phyloP scores from a whole-genome alignment of 2,888 invertebrate genomes.

The Amphipyra tragopoginis region DNA sequence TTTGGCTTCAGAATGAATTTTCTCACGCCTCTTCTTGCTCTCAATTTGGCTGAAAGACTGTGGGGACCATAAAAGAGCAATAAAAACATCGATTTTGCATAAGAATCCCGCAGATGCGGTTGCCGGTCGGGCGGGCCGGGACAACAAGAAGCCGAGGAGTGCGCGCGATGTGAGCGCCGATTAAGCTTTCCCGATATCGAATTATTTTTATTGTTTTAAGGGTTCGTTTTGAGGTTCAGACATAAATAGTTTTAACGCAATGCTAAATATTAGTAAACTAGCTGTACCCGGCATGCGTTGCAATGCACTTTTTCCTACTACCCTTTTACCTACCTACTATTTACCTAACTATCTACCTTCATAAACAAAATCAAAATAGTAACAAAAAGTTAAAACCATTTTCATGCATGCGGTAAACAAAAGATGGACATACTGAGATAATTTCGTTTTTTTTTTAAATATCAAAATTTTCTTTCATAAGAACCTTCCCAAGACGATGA shows the following conservation, averaged over 20 bases:
- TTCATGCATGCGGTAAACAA: too few relatives aligned
- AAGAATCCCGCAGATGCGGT: slow-evolving; percentile 71
- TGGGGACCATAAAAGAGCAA: slow-evolving; percentile 73
- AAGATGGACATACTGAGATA: too few relatives aligned
- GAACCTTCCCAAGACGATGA: too few relatives aligned
- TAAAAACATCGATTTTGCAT: slow-evolving; percentile 81
- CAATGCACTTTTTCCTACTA: too few relatives aligned
- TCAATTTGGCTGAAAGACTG: slow-evolving; percentile 75
- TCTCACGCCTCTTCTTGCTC: slow-evolving; percentile 73
- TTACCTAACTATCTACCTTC: too few relatives aligned
- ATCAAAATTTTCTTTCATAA: too few relatives aligned
- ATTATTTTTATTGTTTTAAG: slow-evolving; percentile 52
- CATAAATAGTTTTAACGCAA: slow-evolving; percentile 13
- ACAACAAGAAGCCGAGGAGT: slow-evolving; percentile 47
- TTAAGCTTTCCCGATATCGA: slow-evolving; percentile 51
- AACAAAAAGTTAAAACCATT: too few relatives aligned
- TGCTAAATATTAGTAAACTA: not conserved
- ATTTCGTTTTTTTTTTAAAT: too few relatives aligned
- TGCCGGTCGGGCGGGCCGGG: slow-evolving; percentile 49
- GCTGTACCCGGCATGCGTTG: too few relatives aligned
- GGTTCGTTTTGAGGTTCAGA: slow-evolving; percentile 17
- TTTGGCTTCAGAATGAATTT: slow-evolving; percentile 76
- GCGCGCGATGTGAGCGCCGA: slow-evolving; percentile 43
- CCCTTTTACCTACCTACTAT: too few relatives aligned
- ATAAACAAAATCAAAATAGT: too few relatives aligned